Conservation (phyloP, 2,113 vertebrate genomes). For the Bolborhynchus lineola region DNA sequence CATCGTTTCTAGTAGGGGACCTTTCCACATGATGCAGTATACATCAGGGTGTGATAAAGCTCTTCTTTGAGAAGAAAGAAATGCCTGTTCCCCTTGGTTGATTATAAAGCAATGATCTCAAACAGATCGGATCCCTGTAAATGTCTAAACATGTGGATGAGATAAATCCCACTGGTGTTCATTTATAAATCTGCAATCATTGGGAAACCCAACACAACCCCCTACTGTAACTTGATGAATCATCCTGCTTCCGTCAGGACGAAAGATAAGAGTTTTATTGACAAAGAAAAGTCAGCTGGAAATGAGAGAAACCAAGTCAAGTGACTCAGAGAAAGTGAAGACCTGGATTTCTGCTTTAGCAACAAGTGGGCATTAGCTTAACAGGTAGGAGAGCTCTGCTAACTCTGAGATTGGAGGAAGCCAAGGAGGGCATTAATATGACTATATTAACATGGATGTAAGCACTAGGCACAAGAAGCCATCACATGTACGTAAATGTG, state of each 20-base stretch:
- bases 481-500: not conserved
- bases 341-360: not conserved
- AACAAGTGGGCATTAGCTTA: not conserved
- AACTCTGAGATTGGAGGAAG: not conserved
- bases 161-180: not conserved
- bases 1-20: not conserved
- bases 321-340: not conserved
- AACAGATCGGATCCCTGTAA: not conserved
- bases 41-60: not conserved
- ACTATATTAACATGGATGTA: not conserved
- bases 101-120: not conserved
- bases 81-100: not conserved
- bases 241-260: not conserved
- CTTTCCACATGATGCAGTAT: not conserved
- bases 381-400: not conserved
- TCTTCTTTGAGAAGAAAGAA: not conserved
- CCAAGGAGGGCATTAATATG: not conserved
- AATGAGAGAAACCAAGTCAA: not conserved
- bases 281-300: not conserved
- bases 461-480: not conserved
- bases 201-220: not conserved
- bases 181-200: not conserved
- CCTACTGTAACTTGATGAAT: not conserved
- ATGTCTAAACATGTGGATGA: not conserved
- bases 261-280: not conserved